A percentile compares a stretch with the other conserved stretches of the same genome.
Evolutionary conservation across 2,797 vertebrate genomes (phyloP).

Genomic region (Emydoidea blandingii): DNA sequence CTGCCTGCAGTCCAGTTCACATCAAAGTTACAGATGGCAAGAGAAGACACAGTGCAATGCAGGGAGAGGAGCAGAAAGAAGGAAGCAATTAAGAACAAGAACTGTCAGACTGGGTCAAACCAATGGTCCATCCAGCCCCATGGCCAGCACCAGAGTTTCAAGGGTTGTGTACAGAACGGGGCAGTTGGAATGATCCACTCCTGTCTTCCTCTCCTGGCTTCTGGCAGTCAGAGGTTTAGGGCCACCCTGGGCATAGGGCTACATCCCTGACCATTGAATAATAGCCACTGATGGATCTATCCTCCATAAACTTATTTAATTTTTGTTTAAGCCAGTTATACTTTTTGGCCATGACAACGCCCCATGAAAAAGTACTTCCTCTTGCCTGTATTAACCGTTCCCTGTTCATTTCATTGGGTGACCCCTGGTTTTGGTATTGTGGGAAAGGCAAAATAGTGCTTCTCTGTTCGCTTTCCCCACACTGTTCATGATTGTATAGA

Average conservation of each 20-base stretch:
- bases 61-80: neutral
- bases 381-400: neutral
- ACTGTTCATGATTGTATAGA: neutral
- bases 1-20: fast-evolving
- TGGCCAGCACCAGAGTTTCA: too few relatives aligned
- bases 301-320: neutral
- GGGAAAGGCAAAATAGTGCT: neutral
- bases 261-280: too few relatives aligned
- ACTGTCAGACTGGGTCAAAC: neutral
- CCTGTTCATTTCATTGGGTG: neutral
- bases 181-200: too few relatives aligned
- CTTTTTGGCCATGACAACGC: neutral
- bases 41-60: neutral
- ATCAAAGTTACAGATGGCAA: neutral
- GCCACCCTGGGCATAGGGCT: too few relatives aligned
- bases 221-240: too few relatives aligned
- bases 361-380: neutral
- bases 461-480: neutral
- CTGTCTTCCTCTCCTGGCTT: too few relatives aligned
- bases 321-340: neutral
- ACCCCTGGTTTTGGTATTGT: neutral
- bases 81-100: neutral
- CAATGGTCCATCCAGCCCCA: neutral
- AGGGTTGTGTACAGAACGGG: too few relatives aligned
- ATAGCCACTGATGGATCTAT: neutral